A percentile compares a stretch with the other conserved stretches of the same genome.
phyloP scores from a whole-genome alignment of 2,888 invertebrate species.

The Synergus itoensis region DNA sequence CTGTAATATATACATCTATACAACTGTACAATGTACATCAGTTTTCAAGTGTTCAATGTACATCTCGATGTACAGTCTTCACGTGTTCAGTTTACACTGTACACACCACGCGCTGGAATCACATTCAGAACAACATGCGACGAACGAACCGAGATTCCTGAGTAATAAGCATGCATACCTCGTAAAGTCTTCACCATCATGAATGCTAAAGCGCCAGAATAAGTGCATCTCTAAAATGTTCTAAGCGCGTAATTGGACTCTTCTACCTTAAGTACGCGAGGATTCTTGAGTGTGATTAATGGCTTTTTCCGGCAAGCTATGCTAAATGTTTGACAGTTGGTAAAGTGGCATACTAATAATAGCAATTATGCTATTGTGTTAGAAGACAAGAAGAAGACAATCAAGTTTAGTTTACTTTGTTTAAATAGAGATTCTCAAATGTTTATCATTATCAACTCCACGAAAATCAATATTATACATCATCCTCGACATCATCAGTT shows the following conservation, averaged over 20 bases:
- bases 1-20: no score
- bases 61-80: background rate
- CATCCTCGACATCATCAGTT: background rate
- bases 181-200: conserved; percentile 35
- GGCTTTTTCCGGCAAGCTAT: conserved; percentile 1
- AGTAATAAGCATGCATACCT: conserved; percentile 30
- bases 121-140: conserved; percentile 28
- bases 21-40: no score
- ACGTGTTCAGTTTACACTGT: background rate
- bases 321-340: conserved; percentile 10
- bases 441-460: no score
- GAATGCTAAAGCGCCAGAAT: conserved; percentile 10
- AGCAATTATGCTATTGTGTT: background rate
- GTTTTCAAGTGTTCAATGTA: background rate
- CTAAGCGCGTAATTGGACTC: conserved; percentile 20
- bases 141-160: conserved; percentile 22
- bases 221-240: conserved; percentile 17
- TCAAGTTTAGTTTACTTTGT: no score
- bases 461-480: background rate
- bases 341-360: background rate
- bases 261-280: conserved; percentile 2
- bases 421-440: no score
- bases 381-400: no score
- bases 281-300: background rate
- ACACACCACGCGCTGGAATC: background rate